Conservation (phyloP, 2,113 vertebrate genomes). For the Hemichromis elongatus region DNA sequence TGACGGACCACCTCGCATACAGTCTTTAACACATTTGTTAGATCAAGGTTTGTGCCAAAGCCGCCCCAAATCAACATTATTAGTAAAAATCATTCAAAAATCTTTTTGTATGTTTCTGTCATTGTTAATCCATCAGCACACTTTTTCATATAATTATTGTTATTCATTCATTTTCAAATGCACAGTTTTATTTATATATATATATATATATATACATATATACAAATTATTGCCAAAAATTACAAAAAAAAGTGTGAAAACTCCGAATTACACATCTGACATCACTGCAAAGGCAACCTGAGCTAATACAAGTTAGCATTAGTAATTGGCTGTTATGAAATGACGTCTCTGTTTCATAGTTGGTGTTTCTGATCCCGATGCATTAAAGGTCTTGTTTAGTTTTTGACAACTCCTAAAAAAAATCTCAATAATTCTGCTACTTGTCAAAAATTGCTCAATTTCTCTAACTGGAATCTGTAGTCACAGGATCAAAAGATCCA, state of each 20-base stretch:
- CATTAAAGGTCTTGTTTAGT: background rate
- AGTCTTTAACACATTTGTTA: background rate
- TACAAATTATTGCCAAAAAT: background rate
- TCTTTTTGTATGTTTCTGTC: background rate
- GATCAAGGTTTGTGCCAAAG: background rate
- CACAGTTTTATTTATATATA: background rate
- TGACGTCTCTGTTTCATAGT: background rate
- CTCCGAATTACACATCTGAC: background rate
- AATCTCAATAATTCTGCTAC: background rate
- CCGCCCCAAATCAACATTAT: background rate
- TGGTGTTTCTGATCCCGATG: background rate
- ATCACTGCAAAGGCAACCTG: background rate
- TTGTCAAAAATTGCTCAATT: background rate
- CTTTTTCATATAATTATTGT: background rate
- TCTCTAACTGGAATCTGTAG: background rate
- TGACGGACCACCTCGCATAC: fast-evolving
- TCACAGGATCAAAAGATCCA: background rate
- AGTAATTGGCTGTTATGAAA: background rate
- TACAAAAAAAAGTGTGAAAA: background rate
- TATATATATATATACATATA: no score
- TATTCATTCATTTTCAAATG: background rate
- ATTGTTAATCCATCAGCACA: background rate
- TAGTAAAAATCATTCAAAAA: background rate
- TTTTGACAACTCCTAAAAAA: background rate
- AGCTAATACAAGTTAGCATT: background rate